Evolutionary conservation across 2,113 vertebrate species (phyloP), one percentile per base, ranked within the genome.

Genomic region (Dasyprocta punctata): DNA sequence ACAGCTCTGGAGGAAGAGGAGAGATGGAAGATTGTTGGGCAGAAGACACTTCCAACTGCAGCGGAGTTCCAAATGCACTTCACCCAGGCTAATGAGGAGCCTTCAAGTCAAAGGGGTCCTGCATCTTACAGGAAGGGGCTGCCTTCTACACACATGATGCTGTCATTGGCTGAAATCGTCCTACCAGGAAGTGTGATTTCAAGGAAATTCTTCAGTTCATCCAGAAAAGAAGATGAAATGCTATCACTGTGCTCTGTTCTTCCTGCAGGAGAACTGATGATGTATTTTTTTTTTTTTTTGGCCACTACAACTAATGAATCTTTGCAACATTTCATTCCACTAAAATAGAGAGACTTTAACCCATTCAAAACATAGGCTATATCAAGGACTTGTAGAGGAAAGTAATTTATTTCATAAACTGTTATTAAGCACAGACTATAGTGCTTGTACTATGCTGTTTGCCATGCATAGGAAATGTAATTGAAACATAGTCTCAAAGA

Each of bases 321-420:
- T 71, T 87, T 88, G 36, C 41, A 86, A 54, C 20, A 78, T 89
- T 65, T 94, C n/a, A 58, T 22, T 88, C 24, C 58, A 67, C 5
- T 81, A 36, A 86, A 49, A 78, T 54, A 69, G 65, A 83, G 47
- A 90, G 33, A 63, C 33, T 84, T 78, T 22, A 73, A 52, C 22
- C 5, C 8, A 61, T 38, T 89, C 44, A 30, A 93, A 90, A 75
- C 1, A 67, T 75, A 41, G 13, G 26, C 60, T 14, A 44, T 26
- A 71, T 41, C 41, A 73, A 96, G 36, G 19, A 78, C 24, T 36
- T 82, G 17, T 19, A 71, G 56, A 36, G 44, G 44, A 63, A 82
- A 78, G 44, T 24, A 82, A 87, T 83, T 95, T 65, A 3, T 88
- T 93, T 88, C 86, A 84, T 84, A 90, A 92, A 58, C 49, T 93